Conservation (phyloP, 2,113 vertebrate species). For the Dicrurus megarhynchus region DNA sequence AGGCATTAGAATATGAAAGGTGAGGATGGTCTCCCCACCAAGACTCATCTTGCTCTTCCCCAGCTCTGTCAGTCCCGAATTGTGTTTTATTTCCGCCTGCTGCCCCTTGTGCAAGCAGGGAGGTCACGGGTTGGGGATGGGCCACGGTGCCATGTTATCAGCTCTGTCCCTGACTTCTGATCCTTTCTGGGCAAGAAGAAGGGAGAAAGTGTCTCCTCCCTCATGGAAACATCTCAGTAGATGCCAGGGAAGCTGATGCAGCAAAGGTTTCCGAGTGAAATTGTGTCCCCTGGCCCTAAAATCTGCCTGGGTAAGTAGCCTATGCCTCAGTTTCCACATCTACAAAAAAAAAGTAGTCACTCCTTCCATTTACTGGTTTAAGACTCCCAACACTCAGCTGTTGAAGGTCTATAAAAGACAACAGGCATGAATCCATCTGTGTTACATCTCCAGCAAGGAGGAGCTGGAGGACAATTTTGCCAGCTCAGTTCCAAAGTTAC, state of each 20-base stretch:
- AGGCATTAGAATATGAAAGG: slow-evolving; percentile 72
- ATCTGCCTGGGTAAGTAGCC: neutral
- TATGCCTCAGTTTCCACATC: neutral
- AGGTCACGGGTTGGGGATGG: neutral
- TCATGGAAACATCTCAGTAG: neutral
- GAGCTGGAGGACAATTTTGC: neutral
- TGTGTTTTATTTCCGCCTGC: neutral
- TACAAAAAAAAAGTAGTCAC: neutral
- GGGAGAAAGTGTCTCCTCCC: neutral
- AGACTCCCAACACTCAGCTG: neutral
- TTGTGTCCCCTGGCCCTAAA: neutral
- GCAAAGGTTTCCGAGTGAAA: neutral
- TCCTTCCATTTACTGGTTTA: neutral
- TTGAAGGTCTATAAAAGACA: neutral
- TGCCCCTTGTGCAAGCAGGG: neutral
- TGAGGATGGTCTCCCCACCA: slow-evolving; percentile 55
- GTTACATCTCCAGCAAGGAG: neutral
- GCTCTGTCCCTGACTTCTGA: neutral
- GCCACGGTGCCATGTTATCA: fast-evolving
- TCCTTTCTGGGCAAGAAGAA: neutral
- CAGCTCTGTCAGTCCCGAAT: neutral
- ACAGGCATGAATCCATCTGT: neutral
- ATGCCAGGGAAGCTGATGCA: neutral
- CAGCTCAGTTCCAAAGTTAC: neutral
- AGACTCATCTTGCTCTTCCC: neutral